A percentile compares a stretch with the other conserved stretches of the same genome.
Conservation (phyloP, 2,888 invertebrate genomes). For the Luperina nickerlii region DNA sequence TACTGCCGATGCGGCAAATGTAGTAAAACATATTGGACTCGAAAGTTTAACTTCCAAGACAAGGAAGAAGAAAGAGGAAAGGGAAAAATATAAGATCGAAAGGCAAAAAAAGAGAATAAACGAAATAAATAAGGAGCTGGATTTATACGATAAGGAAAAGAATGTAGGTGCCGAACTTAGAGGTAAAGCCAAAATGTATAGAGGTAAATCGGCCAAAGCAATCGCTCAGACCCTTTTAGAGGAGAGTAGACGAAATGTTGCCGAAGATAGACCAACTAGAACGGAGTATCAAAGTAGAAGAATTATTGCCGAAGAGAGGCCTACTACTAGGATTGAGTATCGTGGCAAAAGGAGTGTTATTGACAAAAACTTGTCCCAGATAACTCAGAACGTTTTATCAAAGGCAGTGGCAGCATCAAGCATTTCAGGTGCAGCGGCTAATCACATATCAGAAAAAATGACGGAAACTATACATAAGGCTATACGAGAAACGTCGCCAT, state of each 20-base stretch:
- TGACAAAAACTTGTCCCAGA: slow-evolving; percentile 72
- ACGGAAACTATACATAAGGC: slow-evolving; percentile 77
- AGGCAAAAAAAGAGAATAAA: slow-evolving; percentile 87
- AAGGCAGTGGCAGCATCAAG: slow-evolving; percentile 69
- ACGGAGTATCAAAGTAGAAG: slow-evolving; percentile 86
- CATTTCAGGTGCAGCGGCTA: slow-evolving; percentile 70
- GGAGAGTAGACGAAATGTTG: slow-evolving; percentile 90
- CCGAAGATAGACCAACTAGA: slow-evolving; percentile 78
- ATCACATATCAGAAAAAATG: slow-evolving; percentile 72
- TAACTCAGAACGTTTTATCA: slow-evolving; percentile 73
- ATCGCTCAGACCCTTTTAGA: slow-evolving; percentile 92
- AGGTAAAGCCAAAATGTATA: slow-evolving; percentile 90
- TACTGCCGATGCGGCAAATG: slow-evolving; percentile 91
- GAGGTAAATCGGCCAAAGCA: slow-evolving; percentile 94
- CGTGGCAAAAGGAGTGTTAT: slow-evolving; percentile 74
- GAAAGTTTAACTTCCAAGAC: slow-evolving; percentile 87
- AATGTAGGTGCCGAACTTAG: slow-evolving; percentile 88
- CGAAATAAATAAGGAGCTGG: slow-evolving; percentile 82
- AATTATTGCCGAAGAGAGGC: slow-evolving; percentile 87
- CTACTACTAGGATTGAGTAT: slow-evolving; percentile 74
- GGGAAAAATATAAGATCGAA: slow-evolving; percentile 80
- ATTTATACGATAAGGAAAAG: slow-evolving; percentile 83
- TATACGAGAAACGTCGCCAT: slow-evolving; percentile 79
- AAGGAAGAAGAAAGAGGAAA: slow-evolving; percentile 86
- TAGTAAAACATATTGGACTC: slow-evolving; percentile 91